Base-by-base conservation (phyloP, 2,888 invertebrate genomes). In the Drosophila dives region DNA sequence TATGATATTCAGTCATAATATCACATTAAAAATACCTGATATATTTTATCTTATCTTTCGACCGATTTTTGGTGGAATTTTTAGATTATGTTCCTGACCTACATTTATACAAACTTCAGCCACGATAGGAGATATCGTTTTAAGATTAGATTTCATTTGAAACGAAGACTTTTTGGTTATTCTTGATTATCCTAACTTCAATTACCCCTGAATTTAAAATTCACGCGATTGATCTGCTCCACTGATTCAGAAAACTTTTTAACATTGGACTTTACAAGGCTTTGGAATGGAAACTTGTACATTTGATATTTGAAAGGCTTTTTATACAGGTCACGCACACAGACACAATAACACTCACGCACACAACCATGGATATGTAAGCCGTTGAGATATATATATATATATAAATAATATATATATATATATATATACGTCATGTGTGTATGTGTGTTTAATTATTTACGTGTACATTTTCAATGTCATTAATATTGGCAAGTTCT, bases 391-490 rank as follows among this genome's bases (percentile, higher is more conserved):
- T 12, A 54, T 12, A 36, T 33, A 5, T 45, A 29, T 38, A 17
- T 11, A 49, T 23, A 32, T 45, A 54, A n/a, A n/a, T n/a, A n/a
- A n/a, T 42, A 34, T 61, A 49, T 53, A 48, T 58, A 54, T 33
- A 10, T 33, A 3, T 40, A 5, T 40, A 11, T 40, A 10, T 40
- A 2, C 29, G 29, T 29, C 5, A 29, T n/a, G 2, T n/a, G 17
- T 38, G 38, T 40, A 7, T 20, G 20, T 45, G 7, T 8, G 12
- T 17, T 17, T 45, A 62, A 45, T 51, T 62, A 67, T 64, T 62
- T 70, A 56, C 62, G 56, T 77, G 40, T 58, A 61, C 45, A 54
- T 38, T 72, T 54, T 82, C 85, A 84, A 89, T 87, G 86, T 85
- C 86, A 85, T 75, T 82, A 72, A 67, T 74, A 64, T 63, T 69